Conservation (phyloP, 2,113 vertebrate species). For the Clarias macrocephalus region DNA sequence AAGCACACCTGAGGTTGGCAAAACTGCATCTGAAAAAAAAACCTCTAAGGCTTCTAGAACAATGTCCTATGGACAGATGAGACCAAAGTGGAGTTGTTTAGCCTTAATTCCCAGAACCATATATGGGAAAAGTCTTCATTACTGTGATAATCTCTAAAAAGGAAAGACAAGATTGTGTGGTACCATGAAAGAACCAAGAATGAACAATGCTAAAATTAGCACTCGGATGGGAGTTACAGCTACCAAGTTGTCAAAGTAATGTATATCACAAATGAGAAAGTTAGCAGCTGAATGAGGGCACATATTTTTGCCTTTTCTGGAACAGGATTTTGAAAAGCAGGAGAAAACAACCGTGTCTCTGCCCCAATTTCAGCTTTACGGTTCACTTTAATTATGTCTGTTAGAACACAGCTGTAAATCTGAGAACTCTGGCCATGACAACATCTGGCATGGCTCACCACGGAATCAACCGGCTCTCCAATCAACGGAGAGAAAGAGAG, state of each 20-base stretch:
- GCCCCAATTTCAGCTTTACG: constrained; percentile 45
- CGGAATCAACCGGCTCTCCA: constrained; percentile 52
- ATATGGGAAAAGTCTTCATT: background rate
- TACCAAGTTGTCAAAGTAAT: background rate
- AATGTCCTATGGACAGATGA: too few relatives aligned
- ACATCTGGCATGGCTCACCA: constrained; percentile 55
- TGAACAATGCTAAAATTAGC: background rate
- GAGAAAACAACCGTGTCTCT: constrained; percentile 15
- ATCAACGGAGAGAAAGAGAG: constrained; percentile 44
- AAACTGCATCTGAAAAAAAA: too few relatives aligned
- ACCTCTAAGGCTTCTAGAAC: too few relatives aligned
- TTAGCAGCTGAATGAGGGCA: constrained; percentile 18
- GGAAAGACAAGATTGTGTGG: background rate
- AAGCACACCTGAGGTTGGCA: too few relatives aligned
- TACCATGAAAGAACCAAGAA: background rate
- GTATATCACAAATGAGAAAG: background rate
- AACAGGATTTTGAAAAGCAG: constrained; percentile 8
- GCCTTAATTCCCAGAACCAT: background rate
- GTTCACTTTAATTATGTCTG: constrained; percentile 57
- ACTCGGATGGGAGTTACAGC: background rate
- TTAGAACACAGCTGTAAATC: constrained; percentile 55
- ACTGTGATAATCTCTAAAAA: constrained; percentile 9
- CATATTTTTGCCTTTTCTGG: constrained; percentile 12
- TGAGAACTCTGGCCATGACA: constrained; percentile 53
- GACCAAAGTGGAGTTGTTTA: too few relatives aligned